These are phyloP conservation scores for Drosophila flavopinicola DNA, from an alignment of 2,888 invertebrate species.

Conservation along the genomic window DNA sequence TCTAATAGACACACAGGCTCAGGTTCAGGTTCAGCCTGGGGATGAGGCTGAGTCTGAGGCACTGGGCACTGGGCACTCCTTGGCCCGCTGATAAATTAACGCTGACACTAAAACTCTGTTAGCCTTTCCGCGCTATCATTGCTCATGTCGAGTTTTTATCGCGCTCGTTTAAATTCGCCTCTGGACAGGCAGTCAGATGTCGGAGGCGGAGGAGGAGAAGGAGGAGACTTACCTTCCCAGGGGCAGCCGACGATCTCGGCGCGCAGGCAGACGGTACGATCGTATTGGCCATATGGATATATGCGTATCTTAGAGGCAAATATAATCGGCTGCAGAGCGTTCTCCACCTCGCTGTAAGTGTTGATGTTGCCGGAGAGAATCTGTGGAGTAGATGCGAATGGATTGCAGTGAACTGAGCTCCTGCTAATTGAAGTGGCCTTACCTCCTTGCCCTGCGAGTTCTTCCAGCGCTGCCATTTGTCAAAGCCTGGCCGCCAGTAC, in stretches of 20 bases:
- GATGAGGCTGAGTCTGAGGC: neutral
- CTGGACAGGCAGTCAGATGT: constrained; percentile 25
- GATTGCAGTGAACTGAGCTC: neutral
- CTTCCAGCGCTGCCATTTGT: constrained; percentile 90
- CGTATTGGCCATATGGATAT: constrained; percentile 91
- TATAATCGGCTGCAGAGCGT: constrained; percentile 90
- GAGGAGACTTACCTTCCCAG: constrained; percentile 88
- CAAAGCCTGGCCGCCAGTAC: constrained; percentile 89
- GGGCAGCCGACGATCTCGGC: constrained; percentile 92
- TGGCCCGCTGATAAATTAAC: constrained; percentile 70
- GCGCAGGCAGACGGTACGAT: constrained; percentile 92
- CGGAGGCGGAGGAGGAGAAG: neutral
- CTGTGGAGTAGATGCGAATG: constrained; percentile 84
- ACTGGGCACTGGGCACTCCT: constrained; percentile 24
- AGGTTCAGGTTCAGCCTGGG: neutral
- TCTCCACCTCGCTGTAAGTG: constrained; percentile 90
- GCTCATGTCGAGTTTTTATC: constrained; percentile 74
- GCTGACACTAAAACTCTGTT: constrained; percentile 79
- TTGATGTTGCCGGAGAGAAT: constrained; percentile 91
- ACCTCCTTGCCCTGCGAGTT: constrained; percentile 90
- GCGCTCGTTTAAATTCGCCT: constrained; percentile 60
- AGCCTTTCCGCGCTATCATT: constrained; percentile 75
- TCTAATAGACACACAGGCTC: constrained; percentile 41
- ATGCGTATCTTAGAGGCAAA: constrained; percentile 91
- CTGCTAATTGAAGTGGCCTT: constrained; percentile 69